phyloP scores from a whole-genome alignment of 1,140 invertebrate genomes.

The Antheraea pernyi region DNA sequence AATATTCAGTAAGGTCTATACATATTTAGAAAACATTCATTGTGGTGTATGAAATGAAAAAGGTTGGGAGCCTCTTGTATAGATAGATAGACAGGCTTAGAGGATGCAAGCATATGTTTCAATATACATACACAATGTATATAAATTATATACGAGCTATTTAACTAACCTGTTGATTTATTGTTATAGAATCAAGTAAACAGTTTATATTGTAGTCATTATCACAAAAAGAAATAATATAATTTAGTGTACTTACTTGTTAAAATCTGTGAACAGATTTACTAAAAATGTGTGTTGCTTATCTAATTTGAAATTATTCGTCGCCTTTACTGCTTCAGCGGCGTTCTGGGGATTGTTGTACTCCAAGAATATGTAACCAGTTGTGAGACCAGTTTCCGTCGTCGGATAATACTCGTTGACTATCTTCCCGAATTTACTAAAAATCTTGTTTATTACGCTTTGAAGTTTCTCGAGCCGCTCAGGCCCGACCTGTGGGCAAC shows the following conservation, averaged over 20 bases:
- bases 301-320: conserved; percentile 97
- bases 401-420: conserved; percentile 95
- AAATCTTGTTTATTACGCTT: conserved; percentile 95
- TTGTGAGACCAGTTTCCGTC: conserved; percentile 89
- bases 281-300: conserved; percentile 97
- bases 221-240: background rate
- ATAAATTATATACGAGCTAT: too few species aligned
- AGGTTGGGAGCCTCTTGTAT: too few species aligned
- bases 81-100: too few species aligned
- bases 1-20: too few species aligned
- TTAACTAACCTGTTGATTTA: too few species aligned
- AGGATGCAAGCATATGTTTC: too few species aligned
- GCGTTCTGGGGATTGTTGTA: conserved; percentile 91
- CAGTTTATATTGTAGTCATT: background rate
- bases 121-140: too few species aligned
- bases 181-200: too few species aligned
- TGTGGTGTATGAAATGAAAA: too few species aligned
- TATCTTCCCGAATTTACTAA: conserved; percentile 94
- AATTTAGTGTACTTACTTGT: conserved; percentile 85
- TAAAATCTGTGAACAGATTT: conserved; percentile 97
- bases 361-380: conserved; percentile 97
- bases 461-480: conserved; percentile 96
- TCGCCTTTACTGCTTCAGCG: conserved; percentile 90
- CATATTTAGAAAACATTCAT: too few species aligned
- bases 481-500: conserved; percentile 95